Percentiles rank a stretch among this genome's conserved stretches.
Evolutionary conservation across 2,113 vertebrate genomes (phyloP).

Genomic region (Hydrochoerus hydrochaeris): DNA sequence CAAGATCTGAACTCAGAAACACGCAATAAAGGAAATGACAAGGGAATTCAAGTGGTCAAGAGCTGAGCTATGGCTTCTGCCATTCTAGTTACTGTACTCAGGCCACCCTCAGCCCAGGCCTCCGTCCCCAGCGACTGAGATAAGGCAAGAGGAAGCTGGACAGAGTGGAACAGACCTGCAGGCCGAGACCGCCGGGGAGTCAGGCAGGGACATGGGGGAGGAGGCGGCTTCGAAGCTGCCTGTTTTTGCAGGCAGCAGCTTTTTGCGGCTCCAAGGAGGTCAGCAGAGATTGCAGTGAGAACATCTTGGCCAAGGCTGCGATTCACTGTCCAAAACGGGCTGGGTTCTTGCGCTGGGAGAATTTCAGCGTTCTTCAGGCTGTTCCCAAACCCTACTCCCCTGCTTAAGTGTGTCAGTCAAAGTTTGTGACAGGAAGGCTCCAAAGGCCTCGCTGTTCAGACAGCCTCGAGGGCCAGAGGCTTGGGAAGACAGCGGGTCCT

Average conservation of each 20-base stretch:
- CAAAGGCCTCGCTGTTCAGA: constrained; percentile 28
- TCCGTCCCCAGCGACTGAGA: not conserved
- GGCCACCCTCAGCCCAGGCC: not conserved
- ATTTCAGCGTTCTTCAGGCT: constrained; percentile 66
- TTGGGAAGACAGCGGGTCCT: constrained; percentile 15
- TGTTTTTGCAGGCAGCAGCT: constrained; percentile 57
- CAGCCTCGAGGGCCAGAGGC: not conserved
- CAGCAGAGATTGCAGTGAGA: constrained; percentile 70
- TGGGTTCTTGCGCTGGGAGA: constrained; percentile 66
- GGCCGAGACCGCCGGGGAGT: constrained; percentile 6
- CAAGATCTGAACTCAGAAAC: not conserved
- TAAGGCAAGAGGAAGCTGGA: not conserved
- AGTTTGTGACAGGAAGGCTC: constrained; percentile 61
- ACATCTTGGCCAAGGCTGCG: constrained; percentile 64
- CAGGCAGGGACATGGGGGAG: not conserved
- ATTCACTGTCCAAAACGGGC: constrained; percentile 72
- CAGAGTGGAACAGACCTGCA: not conserved
- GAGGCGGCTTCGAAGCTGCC: constrained; percentile 39
- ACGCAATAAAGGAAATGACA: not conserved
- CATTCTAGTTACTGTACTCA: not conserved
- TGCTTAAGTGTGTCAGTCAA: constrained; percentile 66
- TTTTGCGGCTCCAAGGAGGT: constrained; percentile 58
- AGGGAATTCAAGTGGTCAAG: not conserved
- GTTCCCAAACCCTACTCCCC: constrained; percentile 50
- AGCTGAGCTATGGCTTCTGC: not conserved